Base-by-base conservation (phyloP, 30 jellyfish, hydroid and myxozoan species). In the Pelagia noctiluca region DNA sequence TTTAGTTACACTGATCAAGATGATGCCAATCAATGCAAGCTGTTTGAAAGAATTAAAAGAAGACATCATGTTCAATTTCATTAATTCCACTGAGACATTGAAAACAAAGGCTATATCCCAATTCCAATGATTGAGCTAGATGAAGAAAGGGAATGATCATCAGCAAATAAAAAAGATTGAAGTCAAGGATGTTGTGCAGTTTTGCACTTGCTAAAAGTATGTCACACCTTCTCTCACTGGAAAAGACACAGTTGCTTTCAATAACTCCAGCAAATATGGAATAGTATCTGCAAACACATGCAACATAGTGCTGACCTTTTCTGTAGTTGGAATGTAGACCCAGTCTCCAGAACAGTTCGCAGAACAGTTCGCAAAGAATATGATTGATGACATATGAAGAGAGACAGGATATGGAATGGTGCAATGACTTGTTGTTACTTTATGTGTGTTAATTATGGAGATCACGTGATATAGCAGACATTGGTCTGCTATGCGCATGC, bases 191-290 rank as follows among this genome's bases (percentile, higher is more conserved):
- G 60, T 65, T 50, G 53, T 65, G 12, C 0, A 65, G 35, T 3
- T 65, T 28, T 65, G 78, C 78, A 32, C 28, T 65, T 50, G 78
- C 23, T 65, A 50, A 65, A 65, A 65, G 78, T n/a, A 24, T 65
- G 52, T 28, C 35, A 65, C 78, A 1, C 12, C 28, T 12, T 50
- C 28, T 32, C 28, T 65, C 53, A 32, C 32, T 65, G 78, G 78
- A 21, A 65, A 65, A 33, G 53, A 53, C 12, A 5, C 52, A 50
- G 32, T 65, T 24, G 19, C 13, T 32, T 65, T 65, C 78, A 29
- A 12, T 1, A 50, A 65, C 78, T 53, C 50, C 3, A 49, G 30
- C 18, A 46, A 63, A 49, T 63, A 16, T 63, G 77, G 77, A 29
- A 63, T 63, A 49, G 21, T 63, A 7, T 21, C 30, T 46, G 77